Evolutionary conservation across 2,113 vertebrate genomes (phyloP), one percentile per base, ranked within the genome.

Genomic region (Archocentrus centrarchus): DNA sequence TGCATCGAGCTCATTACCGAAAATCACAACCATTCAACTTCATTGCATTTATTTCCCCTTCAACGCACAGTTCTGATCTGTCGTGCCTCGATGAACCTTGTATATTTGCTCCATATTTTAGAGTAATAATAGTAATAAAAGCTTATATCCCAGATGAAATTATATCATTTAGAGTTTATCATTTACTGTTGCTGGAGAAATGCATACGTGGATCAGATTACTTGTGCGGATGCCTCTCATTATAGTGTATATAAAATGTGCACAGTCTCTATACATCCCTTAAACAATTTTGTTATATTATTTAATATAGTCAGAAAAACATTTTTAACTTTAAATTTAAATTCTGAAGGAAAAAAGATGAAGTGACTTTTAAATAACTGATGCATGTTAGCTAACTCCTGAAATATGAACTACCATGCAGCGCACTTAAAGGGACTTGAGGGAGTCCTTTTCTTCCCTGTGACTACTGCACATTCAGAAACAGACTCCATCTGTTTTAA

Each of bases 1-100:
- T 95, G 93, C 80, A 60, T 55, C 68, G 81, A 93, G 91, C 94
- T 95, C 93, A 95, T 95, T 95, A 95, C 93, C 83, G 93, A 81
- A 93, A 95, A 94, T 94, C 93, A 92, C 90, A 79, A 83, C 84
- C 60, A 91, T 93, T 93, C 89, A 87, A 88, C 92, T 77, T 79
- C 82, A 84, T 81, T 91, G 84, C 90, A 79, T 83, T 86, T 89
- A 90, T 90, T 92, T 93, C 85, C 83, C 82, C 83, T 86, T 85
- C 86, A 86, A 85, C 61, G 53, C 84, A 77, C 85, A 83, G 83
- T 81, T 53, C 68, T 58, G 66, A 75, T 81, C 73, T 86, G 88
- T 90, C 86, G 87, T 84, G 81, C 59, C 66, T 90, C 83, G 1
- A 75, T 90, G 90, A 89, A 86, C 89, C 75, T 77, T 81, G 86